Base-by-base conservation (phyloP, 1,140 invertebrate genomes). In the Dufourea novaeangliae region DNA sequence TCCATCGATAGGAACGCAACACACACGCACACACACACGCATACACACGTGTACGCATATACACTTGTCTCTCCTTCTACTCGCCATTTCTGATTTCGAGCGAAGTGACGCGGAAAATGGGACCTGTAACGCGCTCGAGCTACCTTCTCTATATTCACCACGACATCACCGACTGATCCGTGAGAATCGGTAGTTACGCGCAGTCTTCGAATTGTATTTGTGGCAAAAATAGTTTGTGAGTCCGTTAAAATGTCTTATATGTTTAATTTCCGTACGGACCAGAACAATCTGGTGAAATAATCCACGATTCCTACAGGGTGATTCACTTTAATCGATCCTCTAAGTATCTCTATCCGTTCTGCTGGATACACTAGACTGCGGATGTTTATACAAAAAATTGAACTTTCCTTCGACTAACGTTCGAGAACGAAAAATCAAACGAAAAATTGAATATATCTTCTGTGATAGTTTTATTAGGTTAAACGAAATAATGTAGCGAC, bases 221-320 rank as follows among this genome's bases (percentile, higher is more conserved):
- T 82, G 80, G 81, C 81, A 83, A 83, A 83, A 83, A 82, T 82
- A 74, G 50, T 29, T n/a, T 50, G 46, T 8, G 44, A 72, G 32
- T 63, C 71, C 73, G 27, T 56, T 74, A 52, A 41, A 72, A 29
- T 22, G 52, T 81, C 62, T 78, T 41, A 67, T 41, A 67, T 78
- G 54, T 81, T 59, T 27, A n/a, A n/a, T n/a, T 4, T 27, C 12
- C 2, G 12, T 29, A 4, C n/a, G 46, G 25, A 44, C 17, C 29
- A 77, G 56, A 57, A 46, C 20, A n/a, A n/a, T n/a, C n/a, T n/a
- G n/a, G n/a, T n/a, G n/a, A n/a, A n/a, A n/a, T n/a, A n/a, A 25
- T 63, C 37, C 46, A 20, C 12, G 12, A 67, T 22, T 17, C n/a
- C 14, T 14, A n/a, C 52, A n/a, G 7, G 46, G 8, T 8, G 46